These are phyloP conservation scores for Acanthosepion lycidas DNA, from an alignment of 2,888 invertebrate species.

Conservation along the genomic window DNA sequence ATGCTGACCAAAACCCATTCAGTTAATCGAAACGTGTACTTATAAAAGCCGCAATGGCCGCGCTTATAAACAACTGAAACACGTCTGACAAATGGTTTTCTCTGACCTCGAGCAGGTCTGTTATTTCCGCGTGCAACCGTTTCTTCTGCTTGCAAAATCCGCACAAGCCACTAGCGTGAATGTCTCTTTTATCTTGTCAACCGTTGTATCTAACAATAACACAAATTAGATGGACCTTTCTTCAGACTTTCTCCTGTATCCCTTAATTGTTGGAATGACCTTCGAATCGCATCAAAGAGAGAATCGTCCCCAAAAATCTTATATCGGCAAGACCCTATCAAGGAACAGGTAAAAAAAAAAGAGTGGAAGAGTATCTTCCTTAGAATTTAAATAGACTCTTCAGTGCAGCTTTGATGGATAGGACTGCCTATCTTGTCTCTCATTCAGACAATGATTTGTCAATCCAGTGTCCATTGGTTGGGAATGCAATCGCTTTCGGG, in stretches of 20 bases:
- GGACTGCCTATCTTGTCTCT: not conserved
- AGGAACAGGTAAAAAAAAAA: not conserved
- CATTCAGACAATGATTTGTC: not conserved
- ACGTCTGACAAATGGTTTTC: not conserved
- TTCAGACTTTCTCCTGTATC: not conserved
- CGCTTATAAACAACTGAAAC: too few species aligned
- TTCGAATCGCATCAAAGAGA: not conserved
- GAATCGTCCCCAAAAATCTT: not conserved
- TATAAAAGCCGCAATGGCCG: too few species aligned
- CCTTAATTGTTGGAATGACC: not conserved
- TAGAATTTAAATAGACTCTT: not conserved
- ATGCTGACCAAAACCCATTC: too few species aligned
- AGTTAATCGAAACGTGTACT: too few species aligned
- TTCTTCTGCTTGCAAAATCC: not conserved
- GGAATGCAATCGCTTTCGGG: not conserved
- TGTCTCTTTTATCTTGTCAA: not conserved
- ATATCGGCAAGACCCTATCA: not conserved
- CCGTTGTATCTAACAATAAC: not conserved
- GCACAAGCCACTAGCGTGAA: not conserved
- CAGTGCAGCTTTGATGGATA: not conserved
- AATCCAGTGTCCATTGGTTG: not conserved
- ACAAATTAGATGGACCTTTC: not conserved
- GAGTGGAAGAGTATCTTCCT: not conserved
- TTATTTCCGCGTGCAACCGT: not conserved
- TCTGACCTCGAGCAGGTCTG: not conserved